Percentiles rank a stretch among this genome's conserved stretches.
These are phyloP conservation scores for Tadarida brasiliensis DNA, from an alignment of 2,797 vertebrate species.

Conservation along the genomic window DNA sequence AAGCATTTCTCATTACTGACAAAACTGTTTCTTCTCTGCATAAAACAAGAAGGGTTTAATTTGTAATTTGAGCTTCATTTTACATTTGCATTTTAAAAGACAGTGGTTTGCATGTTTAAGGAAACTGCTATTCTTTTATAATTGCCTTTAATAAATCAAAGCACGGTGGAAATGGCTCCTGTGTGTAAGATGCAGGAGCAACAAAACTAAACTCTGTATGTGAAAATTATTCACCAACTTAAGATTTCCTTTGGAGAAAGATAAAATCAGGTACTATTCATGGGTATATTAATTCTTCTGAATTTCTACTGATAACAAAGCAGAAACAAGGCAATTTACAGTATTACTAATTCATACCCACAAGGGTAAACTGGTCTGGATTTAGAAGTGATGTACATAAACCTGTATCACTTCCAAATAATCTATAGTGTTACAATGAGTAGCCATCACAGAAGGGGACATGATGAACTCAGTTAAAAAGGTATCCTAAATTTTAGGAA, in stretches of 20 bases:
- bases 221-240: background rate
- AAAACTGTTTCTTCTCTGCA: slow-evolving; percentile 32
- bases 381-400: slow-evolving; percentile 2
- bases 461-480: background rate
- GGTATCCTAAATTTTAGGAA: slow-evolving; percentile 2
- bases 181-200: background rate
- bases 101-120: background rate
- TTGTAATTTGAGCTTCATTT: background rate
- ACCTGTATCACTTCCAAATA: background rate
- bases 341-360: background rate
- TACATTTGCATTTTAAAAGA: slow-evolving; percentile 45
- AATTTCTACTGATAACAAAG: background rate
- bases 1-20: background rate
- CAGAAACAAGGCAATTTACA: slow-evolving; percentile 19
- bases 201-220: background rate
- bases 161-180: background rate
- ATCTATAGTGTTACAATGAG: background rate
- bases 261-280: background rate
- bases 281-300: background rate
- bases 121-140: background rate
- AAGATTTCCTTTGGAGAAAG: background rate
- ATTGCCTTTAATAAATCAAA: slow-evolving; percentile 35
- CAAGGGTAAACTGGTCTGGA: background rate
- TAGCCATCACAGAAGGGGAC: background rate
- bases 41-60: slow-evolving; percentile 25